Conservation (phyloP, 2,113 vertebrate genomes). For the Mirounga angustirostris region DNA sequence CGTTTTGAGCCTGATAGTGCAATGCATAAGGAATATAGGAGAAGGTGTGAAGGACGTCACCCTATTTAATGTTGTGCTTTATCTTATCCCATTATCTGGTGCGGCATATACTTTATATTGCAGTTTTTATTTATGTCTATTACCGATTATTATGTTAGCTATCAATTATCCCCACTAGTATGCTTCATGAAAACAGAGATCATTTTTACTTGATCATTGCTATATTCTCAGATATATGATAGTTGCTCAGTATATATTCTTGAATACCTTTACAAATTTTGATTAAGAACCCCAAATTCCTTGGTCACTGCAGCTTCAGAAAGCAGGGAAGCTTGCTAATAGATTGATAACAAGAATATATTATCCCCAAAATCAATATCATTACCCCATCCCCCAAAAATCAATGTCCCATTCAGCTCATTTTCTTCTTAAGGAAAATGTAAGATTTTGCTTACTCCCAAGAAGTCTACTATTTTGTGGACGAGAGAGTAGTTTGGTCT, state of each 20-base stretch:
- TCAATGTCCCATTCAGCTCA: background rate
- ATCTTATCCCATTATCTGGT: background rate
- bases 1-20: background rate
- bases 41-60: background rate
- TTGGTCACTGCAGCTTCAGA: background rate
- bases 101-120: background rate
- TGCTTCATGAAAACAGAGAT: background rate
- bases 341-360: background rate
- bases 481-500: background rate
- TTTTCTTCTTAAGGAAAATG: background rate
- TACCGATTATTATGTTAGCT: background rate
- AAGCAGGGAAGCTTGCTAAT: background rate
- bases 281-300: background rate
- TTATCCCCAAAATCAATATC: background rate
- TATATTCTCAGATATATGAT: background rate
- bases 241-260: background rate
- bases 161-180: background rate
- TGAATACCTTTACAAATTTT: background rate
- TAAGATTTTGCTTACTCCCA: background rate
- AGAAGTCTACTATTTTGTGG: background rate
- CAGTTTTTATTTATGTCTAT: background rate
- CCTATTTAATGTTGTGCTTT: background rate
- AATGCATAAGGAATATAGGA: background rate
- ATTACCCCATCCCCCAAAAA: background rate
- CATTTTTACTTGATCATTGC: background rate